Evolutionary conservation across 1,140 invertebrate genomes (phyloP), one percentile per base, ranked within the genome.

Genomic region (Drosophila asahinai): DNA sequence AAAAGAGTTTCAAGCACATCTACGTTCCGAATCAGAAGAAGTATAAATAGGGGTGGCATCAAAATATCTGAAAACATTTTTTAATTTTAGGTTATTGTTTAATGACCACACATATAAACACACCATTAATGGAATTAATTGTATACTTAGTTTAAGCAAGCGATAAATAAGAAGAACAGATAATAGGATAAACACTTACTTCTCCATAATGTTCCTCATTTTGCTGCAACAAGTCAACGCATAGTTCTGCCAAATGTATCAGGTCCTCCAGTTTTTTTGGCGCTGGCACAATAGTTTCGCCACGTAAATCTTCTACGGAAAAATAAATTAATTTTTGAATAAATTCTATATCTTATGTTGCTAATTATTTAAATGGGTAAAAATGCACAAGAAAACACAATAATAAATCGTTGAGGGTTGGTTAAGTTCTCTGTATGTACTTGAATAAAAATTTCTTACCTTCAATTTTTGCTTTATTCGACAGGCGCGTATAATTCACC

Each of bases 151-250:
- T 22, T 67, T 38, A 38, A 25, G 36, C 59, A 74, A 74, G 38
- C 43, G 9, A 48, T 48, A 12, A 45, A 30, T 65, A 19, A 30
- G 36, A 45, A 38, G 5, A 43, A 49, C 12, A 5, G 15, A 38
- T 6, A 55, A 38, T 36, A 22, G 6, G 17, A 5, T 19, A 14
- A 38, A n/a, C 48, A 80, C 71, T 95, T 96, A 99, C 99, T 97
- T 99, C 99, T 73, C 98, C 98, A 94, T 99, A 99, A 94, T 99
- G 98, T 93, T 99, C 99, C 94, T 99, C 99, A 93, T 99, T 99
- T 94, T 99, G 99, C 93, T 99, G 99, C 48, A 99, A 94, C 12
- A 99, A 95, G 93, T 99, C 99, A 43, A 99, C 99, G 94, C 99
- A 99, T 11, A 99, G 95, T 93, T 99, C 99, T 15, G 99, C 98